Evolutionary conservation across 2,888 invertebrate genomes (phyloP).

Genomic region (Alcis repandata): DNA sequence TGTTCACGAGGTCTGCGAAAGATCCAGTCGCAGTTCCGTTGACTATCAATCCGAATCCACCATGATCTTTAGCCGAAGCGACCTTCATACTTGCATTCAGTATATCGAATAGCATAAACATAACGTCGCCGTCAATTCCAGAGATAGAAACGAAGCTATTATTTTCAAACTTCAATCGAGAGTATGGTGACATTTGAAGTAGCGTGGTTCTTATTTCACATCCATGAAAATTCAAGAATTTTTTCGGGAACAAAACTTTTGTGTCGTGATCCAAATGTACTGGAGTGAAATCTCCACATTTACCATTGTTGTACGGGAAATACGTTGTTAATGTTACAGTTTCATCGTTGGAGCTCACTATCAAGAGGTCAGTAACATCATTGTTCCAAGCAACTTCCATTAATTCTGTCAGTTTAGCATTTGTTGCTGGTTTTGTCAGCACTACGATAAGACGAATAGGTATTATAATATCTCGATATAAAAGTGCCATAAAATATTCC

Average conservation of each 20-base stretch:
- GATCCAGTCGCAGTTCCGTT: slow-evolving; percentile 55
- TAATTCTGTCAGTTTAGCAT: slow-evolving; percentile 44
- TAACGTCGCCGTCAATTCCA: slow-evolving; percentile 60
- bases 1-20: slow-evolving; percentile 56
- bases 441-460: slow-evolving; percentile 61
- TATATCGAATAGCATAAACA: slow-evolving; percentile 51
- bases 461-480: slow-evolving; percentile 51
- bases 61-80: slow-evolving; percentile 44
- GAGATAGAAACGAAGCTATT: slow-evolving; percentile 49
- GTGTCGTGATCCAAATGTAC: slow-evolving; percentile 47
- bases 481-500: slow-evolving; percentile 48
- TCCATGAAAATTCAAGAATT: slow-evolving; percentile 63
- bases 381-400: slow-evolving; percentile 61
- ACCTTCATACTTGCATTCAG: slow-evolving; percentile 62
- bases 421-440: slow-evolving; percentile 45
- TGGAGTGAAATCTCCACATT: slow-evolving; percentile 60
- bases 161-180: slow-evolving; percentile 48
- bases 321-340: slow-evolving; percentile 58
- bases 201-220: slow-evolving; percentile 61
- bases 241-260: slow-evolving; percentile 58
- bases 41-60: slow-evolving; percentile 49
- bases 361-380: slow-evolving; percentile 63
- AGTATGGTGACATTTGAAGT: slow-evolving; percentile 54
- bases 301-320: slow-evolving; percentile 59
- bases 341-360: slow-evolving; percentile 50